These are phyloP conservation scores for Dasypolia templi DNA, from an alignment of 2,888 invertebrate genomes.

Conservation along the genomic window DNA sequence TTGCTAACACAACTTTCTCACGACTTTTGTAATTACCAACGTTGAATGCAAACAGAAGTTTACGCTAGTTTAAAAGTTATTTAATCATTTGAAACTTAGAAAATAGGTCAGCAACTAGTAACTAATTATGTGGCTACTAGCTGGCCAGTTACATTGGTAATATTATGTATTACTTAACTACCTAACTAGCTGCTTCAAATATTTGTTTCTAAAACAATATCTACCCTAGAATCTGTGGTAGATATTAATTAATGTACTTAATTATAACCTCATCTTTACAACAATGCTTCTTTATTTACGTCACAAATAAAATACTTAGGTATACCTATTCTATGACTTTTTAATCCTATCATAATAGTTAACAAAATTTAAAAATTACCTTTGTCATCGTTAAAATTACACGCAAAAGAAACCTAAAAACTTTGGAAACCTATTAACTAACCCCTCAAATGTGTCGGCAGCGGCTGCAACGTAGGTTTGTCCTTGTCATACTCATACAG, in stretches of 20 bases:
- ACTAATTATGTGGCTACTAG: neutral
- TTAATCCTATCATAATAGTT: neutral
- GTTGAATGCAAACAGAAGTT: slow-evolving; percentile 18
- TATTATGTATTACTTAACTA: neutral
- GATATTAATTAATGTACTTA: neutral
- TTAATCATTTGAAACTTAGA: slow-evolving; percentile 20
- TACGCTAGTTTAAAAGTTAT: slow-evolving; percentile 4
- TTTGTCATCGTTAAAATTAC: neutral
- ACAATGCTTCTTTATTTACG: neutral
- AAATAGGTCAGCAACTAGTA: neutral
- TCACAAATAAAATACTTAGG: neutral
- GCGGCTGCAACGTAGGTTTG: slow-evolving; percentile 80
- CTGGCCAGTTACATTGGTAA: neutral
- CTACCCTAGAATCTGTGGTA: no score
- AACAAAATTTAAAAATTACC: neutral
- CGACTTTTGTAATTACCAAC: slow-evolving; percentile 29
- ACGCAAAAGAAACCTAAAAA: neutral
- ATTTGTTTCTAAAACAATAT: neutral
- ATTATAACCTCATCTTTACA: neutral
- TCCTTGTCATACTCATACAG: slow-evolving; percentile 81
- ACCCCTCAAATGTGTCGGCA: slow-evolving; percentile 83
- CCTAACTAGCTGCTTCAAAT: neutral
- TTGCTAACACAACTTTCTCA: neutral
- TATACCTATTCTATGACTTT: neutral
- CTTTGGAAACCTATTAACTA: slow-evolving; percentile 33